Evolutionary conservation across 1,140 invertebrate genomes (phyloP), one percentile per base, ranked within the genome.

Genomic region (Lepidurus arcticus): DNA sequence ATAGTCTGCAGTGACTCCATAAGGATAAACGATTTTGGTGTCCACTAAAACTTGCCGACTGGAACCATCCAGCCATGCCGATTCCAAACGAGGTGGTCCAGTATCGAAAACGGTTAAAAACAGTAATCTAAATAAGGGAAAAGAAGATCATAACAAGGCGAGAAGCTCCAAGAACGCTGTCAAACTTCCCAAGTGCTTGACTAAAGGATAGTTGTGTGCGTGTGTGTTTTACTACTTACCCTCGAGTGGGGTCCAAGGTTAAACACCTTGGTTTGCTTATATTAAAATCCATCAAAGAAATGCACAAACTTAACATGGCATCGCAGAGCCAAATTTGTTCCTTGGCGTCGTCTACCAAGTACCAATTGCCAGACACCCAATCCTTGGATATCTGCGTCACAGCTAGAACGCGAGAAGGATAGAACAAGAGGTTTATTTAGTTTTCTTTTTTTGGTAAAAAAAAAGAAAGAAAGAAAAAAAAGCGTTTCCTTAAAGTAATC

Each of bases 281-380:
- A 77, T 90, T 87, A 78, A 89, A 86, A 82, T 91, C 90, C 78
- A 95, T 87, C 34, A 95, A 85, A 79, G 92, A 88, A 78, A 90
- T 88, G 85, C 92, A 91, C 84, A 87, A 87, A 77, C 84, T 84
- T 83, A 92, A 87, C 44, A 86, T 85, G 81, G 85, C 86, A 78
- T 87, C 89, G 86, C 90, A 97, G 81, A 90, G 86, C 85, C 90
- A 93, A 82, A 93, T 88, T 85, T 90, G 85, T 85, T 92, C 88
- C 83, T 90, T 85, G 81, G 88, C 85, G 85, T 90, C 89, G 85
- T 96, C 94, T 77, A 93, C 85, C 81, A 96, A 89, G 86, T 97
- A 97, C 89, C 94, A 92, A 84, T 93, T 94, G 79, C 90, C 88
- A 45, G 91, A 89, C 24, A 96, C 86, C 94, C 94, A 97, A 84